phyloP scores from a whole-genome alignment of 35 echinoderm and acorn worm species.

The Anneissia japonica region DNA sequence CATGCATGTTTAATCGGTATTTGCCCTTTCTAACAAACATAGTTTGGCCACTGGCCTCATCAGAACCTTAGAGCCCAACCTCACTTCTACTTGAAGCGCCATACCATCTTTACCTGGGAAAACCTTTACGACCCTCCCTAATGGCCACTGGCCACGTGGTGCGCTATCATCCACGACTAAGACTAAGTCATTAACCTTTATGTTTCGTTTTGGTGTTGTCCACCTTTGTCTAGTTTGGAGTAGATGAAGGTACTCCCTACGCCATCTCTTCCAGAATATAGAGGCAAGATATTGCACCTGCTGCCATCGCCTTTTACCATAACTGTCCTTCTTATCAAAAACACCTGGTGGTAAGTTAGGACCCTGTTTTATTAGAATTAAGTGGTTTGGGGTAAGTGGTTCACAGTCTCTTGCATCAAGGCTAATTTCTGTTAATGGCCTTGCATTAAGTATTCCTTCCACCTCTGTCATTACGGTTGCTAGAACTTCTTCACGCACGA shows the following conservation, averaged over 20 bases:
- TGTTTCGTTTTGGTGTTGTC: background rate
- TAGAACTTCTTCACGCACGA: conserved; percentile 4
- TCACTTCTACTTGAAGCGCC: conserved; percentile 38
- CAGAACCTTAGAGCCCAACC: conserved; percentile 9
- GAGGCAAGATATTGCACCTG: conserved; percentile 22
- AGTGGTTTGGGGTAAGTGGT: conserved; percentile 47
- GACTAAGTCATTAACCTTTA: conserved; percentile 8
- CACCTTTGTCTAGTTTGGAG: conserved; percentile 33
- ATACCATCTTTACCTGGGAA: conserved; percentile 27
- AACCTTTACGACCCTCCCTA: conserved; percentile 21
- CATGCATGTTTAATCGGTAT: too few relatives aligned
- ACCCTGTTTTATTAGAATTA: conserved; percentile 11
- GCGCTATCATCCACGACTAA: conserved; percentile 16
- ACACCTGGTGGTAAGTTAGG: conserved; percentile 12
- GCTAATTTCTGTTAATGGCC: conserved; percentile 35
- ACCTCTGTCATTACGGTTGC: conserved; percentile 35
- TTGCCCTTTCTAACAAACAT: conserved; percentile 47
- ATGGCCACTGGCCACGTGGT: conserved; percentile 20
- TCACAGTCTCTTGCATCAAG: conserved; percentile 24
- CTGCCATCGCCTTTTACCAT: conserved; percentile 18
- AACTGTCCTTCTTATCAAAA: conserved; percentile 28
- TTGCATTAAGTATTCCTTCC: conserved; percentile 23
- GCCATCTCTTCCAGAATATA: conserved; percentile 30
- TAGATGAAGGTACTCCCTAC: conserved; percentile 17
- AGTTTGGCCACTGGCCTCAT: conserved; percentile 47